Percentiles rank a stretch among this genome's conserved stretches.
Conservation (phyloP, 2,113 vertebrate species). For the Epinephelus fuscoguttatus region DNA sequence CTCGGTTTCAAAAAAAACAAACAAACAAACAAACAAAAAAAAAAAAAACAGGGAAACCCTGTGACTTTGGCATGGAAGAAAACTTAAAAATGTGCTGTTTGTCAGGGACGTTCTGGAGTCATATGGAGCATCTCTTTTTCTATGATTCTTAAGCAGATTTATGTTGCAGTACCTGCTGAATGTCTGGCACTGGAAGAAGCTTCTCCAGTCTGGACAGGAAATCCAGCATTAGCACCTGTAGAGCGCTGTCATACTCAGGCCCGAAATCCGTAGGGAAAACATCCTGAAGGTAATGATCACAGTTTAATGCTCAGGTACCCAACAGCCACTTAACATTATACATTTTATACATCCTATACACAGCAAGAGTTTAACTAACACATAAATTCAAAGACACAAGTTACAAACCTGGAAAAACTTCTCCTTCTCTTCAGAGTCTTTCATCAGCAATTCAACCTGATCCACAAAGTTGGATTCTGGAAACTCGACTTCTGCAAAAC, state of each 20-base stretch:
- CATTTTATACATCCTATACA: not conserved
- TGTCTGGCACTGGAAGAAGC: conserved; percentile 77
- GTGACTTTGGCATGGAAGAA: not conserved
- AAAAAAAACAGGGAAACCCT: too few species aligned
- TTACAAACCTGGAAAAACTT: conserved; percentile 79
- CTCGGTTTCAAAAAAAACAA: too few species aligned
- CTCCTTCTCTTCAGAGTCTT: conserved; percentile 75
- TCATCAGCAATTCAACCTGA: conserved; percentile 75
- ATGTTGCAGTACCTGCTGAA: conserved; percentile 75
- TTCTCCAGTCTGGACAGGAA: conserved; percentile 86
- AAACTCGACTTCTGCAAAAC: conserved; percentile 77
- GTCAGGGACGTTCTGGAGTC: not conserved
- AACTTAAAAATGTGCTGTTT: not conserved
- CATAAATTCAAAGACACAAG: not conserved
- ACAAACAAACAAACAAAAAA: too few species aligned
- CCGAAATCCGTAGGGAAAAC: conserved; percentile 85
- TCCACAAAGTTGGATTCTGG: conserved; percentile 79
- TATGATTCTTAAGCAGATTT: not conserved
- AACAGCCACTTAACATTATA: not conserved
- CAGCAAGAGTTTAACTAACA: not conserved
- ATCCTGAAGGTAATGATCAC: conserved; percentile 68
- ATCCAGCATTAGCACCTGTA: conserved; percentile 86
- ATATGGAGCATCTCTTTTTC: not conserved
- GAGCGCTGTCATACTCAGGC: conserved; percentile 80
- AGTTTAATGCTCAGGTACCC: not conserved